phyloP scores from a whole-genome alignment of 2,888 invertebrate genomes.

The Lucinisca nassula region DNA sequence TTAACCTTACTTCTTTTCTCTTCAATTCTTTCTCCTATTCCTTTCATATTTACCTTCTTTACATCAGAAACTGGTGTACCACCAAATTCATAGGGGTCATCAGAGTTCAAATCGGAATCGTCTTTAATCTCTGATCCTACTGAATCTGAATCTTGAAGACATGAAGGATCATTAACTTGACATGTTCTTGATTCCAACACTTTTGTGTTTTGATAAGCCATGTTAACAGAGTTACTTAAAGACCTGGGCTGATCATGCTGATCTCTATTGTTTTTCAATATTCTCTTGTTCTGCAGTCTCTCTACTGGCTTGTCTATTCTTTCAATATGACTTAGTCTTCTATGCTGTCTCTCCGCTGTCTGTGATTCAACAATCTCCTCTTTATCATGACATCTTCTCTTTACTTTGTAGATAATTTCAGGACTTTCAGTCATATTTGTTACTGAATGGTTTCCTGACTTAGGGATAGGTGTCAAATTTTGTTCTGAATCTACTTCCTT shows the following conservation, averaged over 20 bases:
- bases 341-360: too few species aligned
- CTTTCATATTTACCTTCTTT: conserved; percentile 9
- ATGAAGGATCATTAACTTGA: not conserved
- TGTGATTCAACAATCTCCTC: too few species aligned
- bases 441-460: not conserved
- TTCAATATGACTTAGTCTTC: too few species aligned
- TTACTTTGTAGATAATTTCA: conserved; percentile 48
- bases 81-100: conserved; percentile 22
- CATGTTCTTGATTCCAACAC: too few species aligned
- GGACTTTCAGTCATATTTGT: conserved; percentile 28
- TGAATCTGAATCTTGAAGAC: not conserved
- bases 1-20: conserved; percentile 28
- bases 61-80: conserved; percentile 50
- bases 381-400: not conserved
- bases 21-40: conserved; percentile 59
- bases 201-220: too few species aligned
- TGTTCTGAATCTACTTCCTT: too few species aligned
- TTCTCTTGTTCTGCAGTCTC: too few species aligned
- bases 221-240: too few species aligned
- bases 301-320: too few species aligned
- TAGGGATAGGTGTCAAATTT: conserved; percentile 1
- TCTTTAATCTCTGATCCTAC: not conserved
- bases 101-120: not conserved
- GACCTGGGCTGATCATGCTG: too few species aligned
- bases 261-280: too few species aligned